Percentiles rank a stretch among this genome's conserved stretches.
These are phyloP conservation scores for Spicauda simplicius DNA, from an alignment of 2,888 invertebrate species.

Conservation along the genomic window DNA sequence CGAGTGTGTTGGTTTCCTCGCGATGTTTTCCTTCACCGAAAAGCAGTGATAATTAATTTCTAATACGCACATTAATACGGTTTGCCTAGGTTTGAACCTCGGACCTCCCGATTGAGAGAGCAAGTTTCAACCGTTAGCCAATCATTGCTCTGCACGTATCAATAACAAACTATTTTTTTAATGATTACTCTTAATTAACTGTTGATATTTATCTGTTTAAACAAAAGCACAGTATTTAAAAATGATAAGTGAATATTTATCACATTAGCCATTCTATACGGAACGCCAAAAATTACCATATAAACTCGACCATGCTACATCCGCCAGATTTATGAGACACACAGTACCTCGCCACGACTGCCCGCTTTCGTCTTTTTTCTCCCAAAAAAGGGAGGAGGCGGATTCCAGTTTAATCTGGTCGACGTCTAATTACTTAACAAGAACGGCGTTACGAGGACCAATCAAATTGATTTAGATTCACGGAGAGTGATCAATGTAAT, in stretches of 20 bases:
- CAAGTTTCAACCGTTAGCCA: too few relatives aligned
- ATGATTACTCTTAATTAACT: too few relatives aligned
- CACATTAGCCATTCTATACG: background rate
- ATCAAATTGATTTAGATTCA: constrained; percentile 80
- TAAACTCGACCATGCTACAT: constrained; percentile 51
- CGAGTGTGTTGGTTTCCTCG: too few relatives aligned
- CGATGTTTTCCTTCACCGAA: too few relatives aligned
- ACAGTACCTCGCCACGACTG: constrained; percentile 20
- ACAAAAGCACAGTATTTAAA: too few relatives aligned
- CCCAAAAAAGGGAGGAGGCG: background rate
- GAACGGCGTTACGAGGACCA: constrained; percentile 61
- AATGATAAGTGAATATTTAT: background rate
- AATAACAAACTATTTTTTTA: too few relatives aligned
- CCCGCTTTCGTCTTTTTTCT: constrained; percentile 32
- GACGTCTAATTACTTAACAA: constrained; percentile 69
- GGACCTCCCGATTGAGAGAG: too few relatives aligned
- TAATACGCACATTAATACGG: too few relatives aligned
- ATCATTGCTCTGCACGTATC: too few relatives aligned
- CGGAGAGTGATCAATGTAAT: constrained; percentile 53
- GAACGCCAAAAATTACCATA: constrained; percentile 71
- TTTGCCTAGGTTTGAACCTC: too few relatives aligned
- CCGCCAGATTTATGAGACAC: constrained; percentile 54
- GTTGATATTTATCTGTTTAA: too few relatives aligned
- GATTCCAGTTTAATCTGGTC: constrained; percentile 48
- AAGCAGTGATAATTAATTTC: too few relatives aligned